Percentiles rank a stretch among this genome's conserved stretches.
phyloP scores from a whole-genome alignment of 2,113 vertebrate genomes.

The Chaenocephalus aceratus region DNA sequence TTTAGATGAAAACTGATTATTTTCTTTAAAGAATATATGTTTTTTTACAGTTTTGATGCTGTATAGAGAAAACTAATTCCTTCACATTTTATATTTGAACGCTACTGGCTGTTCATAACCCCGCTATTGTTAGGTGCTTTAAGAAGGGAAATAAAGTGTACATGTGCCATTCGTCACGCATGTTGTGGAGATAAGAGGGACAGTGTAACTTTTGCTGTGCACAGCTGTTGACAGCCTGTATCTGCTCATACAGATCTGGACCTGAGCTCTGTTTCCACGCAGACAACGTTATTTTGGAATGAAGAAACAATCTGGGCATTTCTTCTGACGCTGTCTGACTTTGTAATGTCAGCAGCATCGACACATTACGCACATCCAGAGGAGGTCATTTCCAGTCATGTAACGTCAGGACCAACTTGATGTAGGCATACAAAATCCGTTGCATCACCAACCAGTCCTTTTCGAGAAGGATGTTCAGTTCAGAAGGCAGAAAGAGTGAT shows the following conservation, averaged over 20 bases:
- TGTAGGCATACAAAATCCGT: constrained; percentile 41
- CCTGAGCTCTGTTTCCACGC: constrained; percentile 21
- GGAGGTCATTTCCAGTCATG: constrained; percentile 64
- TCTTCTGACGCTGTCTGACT: constrained; percentile 29
- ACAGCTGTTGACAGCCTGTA: constrained; percentile 59
- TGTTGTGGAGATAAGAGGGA: constrained; percentile 43
- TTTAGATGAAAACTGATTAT: background rate
- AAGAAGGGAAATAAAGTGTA: background rate
- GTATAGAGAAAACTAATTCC: background rate
- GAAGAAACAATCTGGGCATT: constrained; percentile 7
- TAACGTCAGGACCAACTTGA: constrained; percentile 60
- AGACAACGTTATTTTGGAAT: constrained; percentile 12
- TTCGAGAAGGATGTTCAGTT: constrained; percentile 72
- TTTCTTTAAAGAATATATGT: background rate
- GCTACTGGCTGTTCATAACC: background rate
- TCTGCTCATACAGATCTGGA: constrained; percentile 36
- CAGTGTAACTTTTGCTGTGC: constrained; percentile 53
- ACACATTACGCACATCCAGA: constrained; percentile 43
- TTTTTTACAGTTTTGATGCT: background rate
- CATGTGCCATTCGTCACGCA: constrained; percentile 26
- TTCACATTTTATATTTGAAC: background rate
- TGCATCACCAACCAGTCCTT: constrained; percentile 59
- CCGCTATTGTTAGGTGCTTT: background rate
- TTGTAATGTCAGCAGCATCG: constrained; percentile 40
- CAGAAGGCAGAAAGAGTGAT: constrained; percentile 56